These are phyloP conservation scores for Trematomus loennbergii DNA, from an alignment of 2,113 vertebrate species.

Conservation along the genomic window DNA sequence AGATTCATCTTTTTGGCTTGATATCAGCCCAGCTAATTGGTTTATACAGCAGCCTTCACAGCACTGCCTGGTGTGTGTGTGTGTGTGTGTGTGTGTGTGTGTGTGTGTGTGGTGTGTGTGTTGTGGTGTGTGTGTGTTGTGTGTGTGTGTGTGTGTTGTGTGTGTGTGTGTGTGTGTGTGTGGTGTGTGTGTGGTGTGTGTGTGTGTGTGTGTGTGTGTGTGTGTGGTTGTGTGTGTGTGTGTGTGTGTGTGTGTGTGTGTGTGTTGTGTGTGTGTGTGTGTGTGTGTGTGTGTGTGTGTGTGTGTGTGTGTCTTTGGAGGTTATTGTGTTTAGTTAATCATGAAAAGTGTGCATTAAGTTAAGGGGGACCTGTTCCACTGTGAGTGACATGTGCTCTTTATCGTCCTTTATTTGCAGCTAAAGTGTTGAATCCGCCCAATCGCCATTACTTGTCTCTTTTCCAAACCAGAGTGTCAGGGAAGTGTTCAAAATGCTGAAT, in stretches of 20 bases:
- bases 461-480: too few species aligned
- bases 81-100: background rate
- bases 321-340: background rate
- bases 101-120: too few species aligned
- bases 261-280: background rate
- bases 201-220: too few species aligned
- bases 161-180: too few species aligned
- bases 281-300: slow-evolving; percentile 20
- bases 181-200: too few species aligned
- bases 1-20: slow-evolving; percentile 39
- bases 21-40: slow-evolving; percentile 59
- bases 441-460: background rate
- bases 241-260: too few species aligned
- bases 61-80: slow-evolving; percentile 12
- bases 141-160: background rate
- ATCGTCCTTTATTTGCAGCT: background rate
- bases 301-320: background rate
- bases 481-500: background rate
- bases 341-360: slow-evolving; percentile 9
- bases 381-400: background rate
- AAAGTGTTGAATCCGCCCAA: background rate
- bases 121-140: too few species aligned
- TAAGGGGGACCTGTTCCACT: background rate
- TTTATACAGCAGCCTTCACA: slow-evolving; percentile 54
- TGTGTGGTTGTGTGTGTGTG: too few species aligned